Evolutionary conservation across 2,113 vertebrate genomes (phyloP).

Genomic region (Panthera leo): DNA sequence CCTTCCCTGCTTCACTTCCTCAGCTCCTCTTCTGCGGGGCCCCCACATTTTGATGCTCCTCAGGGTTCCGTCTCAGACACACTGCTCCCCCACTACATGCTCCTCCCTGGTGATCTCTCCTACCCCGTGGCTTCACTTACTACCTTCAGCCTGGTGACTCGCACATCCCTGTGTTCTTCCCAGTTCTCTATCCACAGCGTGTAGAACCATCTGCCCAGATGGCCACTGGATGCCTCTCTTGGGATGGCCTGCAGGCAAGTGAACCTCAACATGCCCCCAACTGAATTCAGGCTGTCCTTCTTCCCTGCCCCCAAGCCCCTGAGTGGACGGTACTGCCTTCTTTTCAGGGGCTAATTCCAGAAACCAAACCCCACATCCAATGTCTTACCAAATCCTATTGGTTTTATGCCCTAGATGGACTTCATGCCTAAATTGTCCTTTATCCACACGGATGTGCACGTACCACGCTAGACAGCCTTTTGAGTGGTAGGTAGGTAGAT

Average conservation of each 20-base stretch:
- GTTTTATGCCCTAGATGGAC: background rate
- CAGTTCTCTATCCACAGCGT: background rate
- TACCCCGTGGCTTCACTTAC: background rate
- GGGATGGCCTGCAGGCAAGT: background rate
- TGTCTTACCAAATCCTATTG: background rate
- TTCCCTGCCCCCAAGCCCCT: background rate
- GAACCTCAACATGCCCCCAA: background rate
- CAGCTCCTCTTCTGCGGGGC: background rate
- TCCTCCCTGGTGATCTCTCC: background rate
- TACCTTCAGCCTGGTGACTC: background rate
- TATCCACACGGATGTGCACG: background rate
- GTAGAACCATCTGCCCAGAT: background rate
- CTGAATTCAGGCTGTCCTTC: background rate
- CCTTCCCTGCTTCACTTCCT: background rate
- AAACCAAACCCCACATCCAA: background rate
- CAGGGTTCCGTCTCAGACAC: background rate
- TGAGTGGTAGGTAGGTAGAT: background rate
- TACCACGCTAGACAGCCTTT: background rate
- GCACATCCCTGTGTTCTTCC: background rate
- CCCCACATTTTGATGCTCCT: background rate
- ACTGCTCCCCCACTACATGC: background rate
- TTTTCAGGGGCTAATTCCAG: background rate
- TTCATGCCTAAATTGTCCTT: background rate
- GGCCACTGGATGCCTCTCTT: background rate
- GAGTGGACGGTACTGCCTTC: background rate